Percentiles rank a stretch among this genome's conserved stretches.
Conservation (phyloP, 2,113 vertebrate genomes). For the Ptychochromis oligacanthus region DNA sequence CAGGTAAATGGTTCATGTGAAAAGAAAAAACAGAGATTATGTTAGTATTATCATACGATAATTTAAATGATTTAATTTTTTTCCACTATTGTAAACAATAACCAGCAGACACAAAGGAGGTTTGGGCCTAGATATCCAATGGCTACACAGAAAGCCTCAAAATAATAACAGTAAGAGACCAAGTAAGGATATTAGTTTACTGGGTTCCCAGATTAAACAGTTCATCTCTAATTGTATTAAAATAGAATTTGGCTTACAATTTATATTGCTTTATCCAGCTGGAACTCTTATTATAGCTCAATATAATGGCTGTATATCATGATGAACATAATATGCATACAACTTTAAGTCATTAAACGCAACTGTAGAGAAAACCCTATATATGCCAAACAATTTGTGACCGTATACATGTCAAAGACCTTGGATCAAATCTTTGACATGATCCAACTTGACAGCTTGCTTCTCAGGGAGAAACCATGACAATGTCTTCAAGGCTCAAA, state of each 20-base stretch:
- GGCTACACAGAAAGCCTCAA: not conserved
- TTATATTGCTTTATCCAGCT: not conserved
- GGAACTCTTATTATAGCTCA: not conserved
- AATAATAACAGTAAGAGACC: not conserved
- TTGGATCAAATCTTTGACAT: no score
- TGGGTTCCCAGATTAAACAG: not conserved
- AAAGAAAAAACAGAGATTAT: not conserved
- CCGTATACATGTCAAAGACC: not conserved
- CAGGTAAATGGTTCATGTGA: not conserved
- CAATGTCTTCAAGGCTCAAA: constrained; percentile 35
- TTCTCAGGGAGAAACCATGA: constrained; percentile 31
- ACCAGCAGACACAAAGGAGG: not conserved
- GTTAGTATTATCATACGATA: not conserved
- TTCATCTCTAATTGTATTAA: not conserved
- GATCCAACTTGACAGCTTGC: constrained; percentile 6
- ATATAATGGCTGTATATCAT: not conserved
- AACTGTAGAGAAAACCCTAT: not conserved
- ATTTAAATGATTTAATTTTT: not conserved
- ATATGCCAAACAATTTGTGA: not conserved
- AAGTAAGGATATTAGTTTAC: not conserved
- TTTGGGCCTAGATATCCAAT: not conserved
- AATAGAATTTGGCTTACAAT: not conserved
- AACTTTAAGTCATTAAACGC: not conserved
- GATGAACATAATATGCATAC: not conserved
- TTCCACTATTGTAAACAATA: not conserved